Evolutionary conservation across 1,140 invertebrate species (phyloP).

Genomic region (Drosophila busckii): DNA sequence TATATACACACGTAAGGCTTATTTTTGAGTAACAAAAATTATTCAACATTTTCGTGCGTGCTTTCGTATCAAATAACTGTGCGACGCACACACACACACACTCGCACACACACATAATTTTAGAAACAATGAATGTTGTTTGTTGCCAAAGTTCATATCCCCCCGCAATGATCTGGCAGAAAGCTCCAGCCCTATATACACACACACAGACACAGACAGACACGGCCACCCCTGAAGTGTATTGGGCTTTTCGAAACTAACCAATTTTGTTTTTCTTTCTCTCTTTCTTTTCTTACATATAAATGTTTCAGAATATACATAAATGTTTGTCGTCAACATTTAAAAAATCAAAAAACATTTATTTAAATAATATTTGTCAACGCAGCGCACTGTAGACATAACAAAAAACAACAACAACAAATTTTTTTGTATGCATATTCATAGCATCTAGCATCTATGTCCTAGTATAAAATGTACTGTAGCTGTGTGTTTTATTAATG

Average conservation of each 20-base stretch:
- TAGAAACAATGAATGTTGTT: slow-evolving; percentile 30
- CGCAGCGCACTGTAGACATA: slow-evolving; percentile 41
- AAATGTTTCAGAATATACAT: slow-evolving; percentile 73
- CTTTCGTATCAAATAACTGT: slow-evolving; percentile 65
- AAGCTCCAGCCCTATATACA: slow-evolving; percentile 23
- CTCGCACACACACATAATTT: slow-evolving; percentile 29
- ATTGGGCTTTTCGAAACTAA: slow-evolving; percentile 59
- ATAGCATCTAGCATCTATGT: slow-evolving; percentile 9
- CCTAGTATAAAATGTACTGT: slow-evolving; percentile 4
- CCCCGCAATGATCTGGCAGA: slow-evolving; percentile 12
- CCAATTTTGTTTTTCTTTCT: slow-evolving; percentile 63
- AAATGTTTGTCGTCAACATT: slow-evolving; percentile 64
- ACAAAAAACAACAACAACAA: no score
- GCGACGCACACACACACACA: slow-evolving; percentile 21
- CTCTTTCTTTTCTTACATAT: slow-evolving; percentile 50
- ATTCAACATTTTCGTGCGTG: slow-evolving; percentile 44
- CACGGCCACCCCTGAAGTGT: slow-evolving; percentile 24
- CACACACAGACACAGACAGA: slow-evolving; percentile 4
- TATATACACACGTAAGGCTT: slow-evolving; percentile 48
- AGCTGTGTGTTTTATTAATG: slow-evolving; percentile 11
- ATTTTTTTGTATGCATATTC: slow-evolving; percentile 20
- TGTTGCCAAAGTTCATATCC: slow-evolving; percentile 14
- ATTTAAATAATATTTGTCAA: slow-evolving; percentile 48
- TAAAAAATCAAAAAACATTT: slow-evolving; percentile 26
- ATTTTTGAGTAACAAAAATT: slow-evolving; percentile 38